Conservation (phyloP, 2,888 invertebrate genomes). For the Dryomyza anilis region DNA sequence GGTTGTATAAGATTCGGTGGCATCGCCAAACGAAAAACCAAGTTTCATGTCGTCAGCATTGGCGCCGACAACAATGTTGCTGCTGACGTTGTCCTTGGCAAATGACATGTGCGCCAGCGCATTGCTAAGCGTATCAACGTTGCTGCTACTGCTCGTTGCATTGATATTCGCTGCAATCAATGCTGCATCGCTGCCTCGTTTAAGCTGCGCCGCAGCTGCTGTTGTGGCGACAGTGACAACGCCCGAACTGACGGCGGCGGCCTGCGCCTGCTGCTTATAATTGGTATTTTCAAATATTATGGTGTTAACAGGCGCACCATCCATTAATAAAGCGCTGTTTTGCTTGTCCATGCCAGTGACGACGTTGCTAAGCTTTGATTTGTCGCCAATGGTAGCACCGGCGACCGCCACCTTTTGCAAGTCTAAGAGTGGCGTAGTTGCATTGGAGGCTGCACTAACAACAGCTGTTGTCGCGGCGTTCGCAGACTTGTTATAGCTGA, state of each 20-base stretch:
- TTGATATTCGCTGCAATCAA: slow-evolving; percentile 29
- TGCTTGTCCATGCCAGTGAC: slow-evolving; percentile 26
- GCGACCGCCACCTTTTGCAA: slow-evolving; percentile 40
- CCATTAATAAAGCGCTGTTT: slow-evolving; percentile 66
- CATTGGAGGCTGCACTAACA: slow-evolving; percentile 74
- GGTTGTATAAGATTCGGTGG: slow-evolving; percentile 63
- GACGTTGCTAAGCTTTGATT: slow-evolving; percentile 27
- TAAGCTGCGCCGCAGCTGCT: slow-evolving; percentile 34
- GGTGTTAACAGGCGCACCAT: slow-evolving; percentile 82
- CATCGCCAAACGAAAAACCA: slow-evolving; percentile 84
- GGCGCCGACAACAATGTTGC: slow-evolving; percentile 23
- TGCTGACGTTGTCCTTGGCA: slow-evolving; percentile 50
- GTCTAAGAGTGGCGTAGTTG: slow-evolving; percentile 31
- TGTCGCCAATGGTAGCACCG: slow-evolving; percentile 31
- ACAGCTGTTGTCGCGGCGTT: slow-evolving; percentile 57
- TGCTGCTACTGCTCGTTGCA: slow-evolving; percentile 50
- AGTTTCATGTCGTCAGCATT: slow-evolving; percentile 81
- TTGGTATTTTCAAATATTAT: slow-evolving; percentile 93
- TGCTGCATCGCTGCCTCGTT: slow-evolving; percentile 40
- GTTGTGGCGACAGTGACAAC: background rate
- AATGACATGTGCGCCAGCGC: slow-evolving; percentile 73
- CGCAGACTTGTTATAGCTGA: slow-evolving; percentile 39
- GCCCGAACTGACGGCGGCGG: slow-evolving; percentile 33
- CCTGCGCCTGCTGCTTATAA: slow-evolving; percentile 68
- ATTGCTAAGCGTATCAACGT: slow-evolving; percentile 59